These are phyloP conservation scores for Halesus radiatus DNA, from an alignment of 1,140 invertebrate genomes.

Conservation along the genomic window DNA sequence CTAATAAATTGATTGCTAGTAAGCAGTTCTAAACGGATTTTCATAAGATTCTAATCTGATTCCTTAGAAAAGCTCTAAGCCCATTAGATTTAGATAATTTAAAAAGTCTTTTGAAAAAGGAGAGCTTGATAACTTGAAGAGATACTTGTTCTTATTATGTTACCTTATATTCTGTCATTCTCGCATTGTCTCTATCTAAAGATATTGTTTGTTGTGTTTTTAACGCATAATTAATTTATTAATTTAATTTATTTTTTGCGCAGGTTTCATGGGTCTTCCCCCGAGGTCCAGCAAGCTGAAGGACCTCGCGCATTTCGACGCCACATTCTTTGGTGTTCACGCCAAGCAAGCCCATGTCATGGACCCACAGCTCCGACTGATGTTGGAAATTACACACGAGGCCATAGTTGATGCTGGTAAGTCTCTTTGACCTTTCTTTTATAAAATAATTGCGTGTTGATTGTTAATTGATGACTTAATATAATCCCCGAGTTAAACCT, in stretches of 20 bases:
- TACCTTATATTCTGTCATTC: no score
- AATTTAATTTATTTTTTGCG: background rate
- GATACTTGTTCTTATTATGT: no score
- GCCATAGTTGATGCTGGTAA: slow-evolving; percentile 92
- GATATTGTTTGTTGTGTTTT: background rate
- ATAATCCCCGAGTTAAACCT: no score
- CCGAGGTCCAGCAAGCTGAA: slow-evolving; percentile 91
- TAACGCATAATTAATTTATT: no score
- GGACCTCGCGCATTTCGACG: slow-evolving; percentile 89
- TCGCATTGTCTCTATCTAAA: no score
- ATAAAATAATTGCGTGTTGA: background rate
- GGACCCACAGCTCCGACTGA: slow-evolving; percentile 94
- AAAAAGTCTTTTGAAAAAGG: no score
- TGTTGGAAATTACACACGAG: slow-evolving; percentile 95
- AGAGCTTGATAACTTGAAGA: no score
- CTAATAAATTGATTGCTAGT: no score
- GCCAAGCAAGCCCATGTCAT: slow-evolving; percentile 94
- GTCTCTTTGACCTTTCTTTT: background rate
- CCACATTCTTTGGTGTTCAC: slow-evolving; percentile 94
- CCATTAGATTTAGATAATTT: no score
- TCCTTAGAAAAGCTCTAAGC: no score
- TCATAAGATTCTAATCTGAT: no score
- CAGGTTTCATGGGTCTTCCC: slow-evolving; percentile 84
- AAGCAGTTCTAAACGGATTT: no score
- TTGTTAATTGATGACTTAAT: background rate